Percentiles rank a stretch among this genome's conserved stretches.
These are phyloP conservation scores for Himalopsyche anomala DNA, from an alignment of 2,888 invertebrate genomes.

Conservation along the genomic window DNA sequence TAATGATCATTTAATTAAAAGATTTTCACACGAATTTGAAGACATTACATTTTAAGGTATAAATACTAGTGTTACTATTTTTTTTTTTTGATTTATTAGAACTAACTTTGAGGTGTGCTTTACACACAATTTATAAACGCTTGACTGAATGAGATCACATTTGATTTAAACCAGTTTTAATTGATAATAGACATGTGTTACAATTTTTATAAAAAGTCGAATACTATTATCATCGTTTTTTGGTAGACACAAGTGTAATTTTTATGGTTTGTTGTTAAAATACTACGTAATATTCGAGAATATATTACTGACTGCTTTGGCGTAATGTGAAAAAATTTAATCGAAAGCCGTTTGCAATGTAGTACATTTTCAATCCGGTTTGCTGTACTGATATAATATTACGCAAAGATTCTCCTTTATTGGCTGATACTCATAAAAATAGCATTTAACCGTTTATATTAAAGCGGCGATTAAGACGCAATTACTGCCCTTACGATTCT, in stretches of 20 bases:
- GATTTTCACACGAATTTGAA: too few species aligned
- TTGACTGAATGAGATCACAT: not conserved
- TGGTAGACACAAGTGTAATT: not conserved
- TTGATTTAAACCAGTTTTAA: not conserved
- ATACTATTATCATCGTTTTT: not conserved
- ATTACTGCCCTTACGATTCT: too few species aligned
- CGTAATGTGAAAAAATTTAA: constrained; percentile 2
- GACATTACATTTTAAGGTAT: too few species aligned
- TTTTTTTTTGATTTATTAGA: too few species aligned
- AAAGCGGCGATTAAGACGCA: too few species aligned
- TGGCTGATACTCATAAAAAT: too few species aligned
- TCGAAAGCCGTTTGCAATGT: constrained; percentile 5
- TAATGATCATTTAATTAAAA: too few species aligned
- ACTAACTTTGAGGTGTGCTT: too few species aligned
- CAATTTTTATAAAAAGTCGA: not conserved
- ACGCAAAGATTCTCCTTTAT: not conserved
- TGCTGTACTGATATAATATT: not conserved
- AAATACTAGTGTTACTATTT: too few species aligned
- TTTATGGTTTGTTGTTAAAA: not conserved
- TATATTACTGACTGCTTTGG: not conserved
- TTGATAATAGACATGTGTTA: not conserved
- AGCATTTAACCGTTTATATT: too few species aligned
- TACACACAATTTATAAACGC: not conserved
- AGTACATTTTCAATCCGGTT: constrained; percentile 1
- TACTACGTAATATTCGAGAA: not conserved